phyloP scores from a whole-genome alignment of 2,113 vertebrate species.

The Rhinoptilus africanus region DNA sequence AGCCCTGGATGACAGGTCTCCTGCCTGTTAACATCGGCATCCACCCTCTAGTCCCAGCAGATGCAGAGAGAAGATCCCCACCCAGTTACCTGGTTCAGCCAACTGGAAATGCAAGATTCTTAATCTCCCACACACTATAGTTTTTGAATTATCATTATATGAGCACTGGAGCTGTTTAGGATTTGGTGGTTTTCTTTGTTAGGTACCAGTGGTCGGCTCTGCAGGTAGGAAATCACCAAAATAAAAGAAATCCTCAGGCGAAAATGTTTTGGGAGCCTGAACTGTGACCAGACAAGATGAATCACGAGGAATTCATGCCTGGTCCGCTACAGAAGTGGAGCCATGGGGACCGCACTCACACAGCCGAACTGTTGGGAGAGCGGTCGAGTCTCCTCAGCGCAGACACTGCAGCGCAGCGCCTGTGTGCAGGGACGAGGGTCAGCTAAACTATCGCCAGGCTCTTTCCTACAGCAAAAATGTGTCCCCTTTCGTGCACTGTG shows the following conservation, averaged over 20 bases:
- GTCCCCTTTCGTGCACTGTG: neutral
- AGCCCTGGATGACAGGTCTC: neutral
- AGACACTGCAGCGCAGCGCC: neutral
- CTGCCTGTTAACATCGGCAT: neutral
- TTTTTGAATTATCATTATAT: neutral
- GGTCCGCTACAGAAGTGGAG: neutral
- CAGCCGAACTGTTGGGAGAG: neutral
- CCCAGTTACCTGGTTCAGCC: neutral
- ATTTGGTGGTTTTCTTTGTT: neutral
- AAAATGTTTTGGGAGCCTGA: neutral
- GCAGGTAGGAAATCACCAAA: neutral
- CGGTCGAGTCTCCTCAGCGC: neutral
- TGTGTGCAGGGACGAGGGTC: neutral
- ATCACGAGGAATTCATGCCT: neutral
- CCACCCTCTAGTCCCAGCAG: neutral
- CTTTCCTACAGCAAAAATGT: neutral
- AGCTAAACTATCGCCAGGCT: neutral
- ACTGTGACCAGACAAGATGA: neutral
- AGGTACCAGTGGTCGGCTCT: neutral
- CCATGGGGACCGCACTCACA: fast-evolving
- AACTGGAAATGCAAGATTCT: neutral
- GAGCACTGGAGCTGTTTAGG: neutral
- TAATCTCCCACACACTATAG: neutral
- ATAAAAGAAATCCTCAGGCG: neutral
- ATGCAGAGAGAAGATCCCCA: neutral